These are phyloP conservation scores for Xylocampa areola DNA, from an alignment of 2,888 invertebrate genomes.

Conservation along the genomic window DNA sequence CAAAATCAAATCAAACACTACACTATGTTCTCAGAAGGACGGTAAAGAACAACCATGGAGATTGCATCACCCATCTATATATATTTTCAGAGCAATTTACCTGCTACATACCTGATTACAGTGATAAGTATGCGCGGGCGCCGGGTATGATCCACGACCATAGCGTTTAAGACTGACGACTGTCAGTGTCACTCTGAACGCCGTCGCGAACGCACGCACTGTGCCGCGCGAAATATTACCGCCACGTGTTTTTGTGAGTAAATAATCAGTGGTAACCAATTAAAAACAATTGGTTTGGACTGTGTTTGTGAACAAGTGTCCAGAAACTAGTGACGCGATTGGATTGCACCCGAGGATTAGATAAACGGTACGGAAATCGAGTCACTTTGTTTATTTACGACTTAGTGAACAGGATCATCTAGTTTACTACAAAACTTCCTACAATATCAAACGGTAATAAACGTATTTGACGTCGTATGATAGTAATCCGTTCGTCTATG, in stretches of 20 bases:
- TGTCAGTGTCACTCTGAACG: constrained; percentile 76
- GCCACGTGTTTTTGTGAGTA: constrained; percentile 84
- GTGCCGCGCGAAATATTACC: constrained; percentile 50
- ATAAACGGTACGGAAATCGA: constrained; percentile 69
- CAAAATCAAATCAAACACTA: constrained; percentile 59
- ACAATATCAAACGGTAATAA: constrained; percentile 37
- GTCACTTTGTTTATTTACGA: constrained; percentile 73
- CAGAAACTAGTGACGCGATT: constrained; percentile 66
- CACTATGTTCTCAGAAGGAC: constrained; percentile 64
- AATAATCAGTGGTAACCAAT: constrained; percentile 72
- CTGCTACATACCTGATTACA: constrained; percentile 70
- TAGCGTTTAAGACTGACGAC: constrained; percentile 54
- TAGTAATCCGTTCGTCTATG: constrained; percentile 46
- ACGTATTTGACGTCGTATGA: constrained; percentile 42
- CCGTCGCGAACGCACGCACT: constrained; percentile 70
- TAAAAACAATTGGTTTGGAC: constrained; percentile 68
- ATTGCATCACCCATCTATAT: constrained; percentile 72
- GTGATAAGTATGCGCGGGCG: constrained; percentile 76
- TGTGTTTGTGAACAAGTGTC: constrained; percentile 66
- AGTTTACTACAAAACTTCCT: constrained; percentile 27
- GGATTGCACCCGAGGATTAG: constrained; percentile 75
- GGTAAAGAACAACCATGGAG: constrained; percentile 61
- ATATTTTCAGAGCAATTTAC: constrained; percentile 82
- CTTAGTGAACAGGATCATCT: constrained; percentile 33
- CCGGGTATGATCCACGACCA: constrained; percentile 61